Conservation (phyloP, 2,888 invertebrate genomes). For the Callimorpha dominula region DNA sequence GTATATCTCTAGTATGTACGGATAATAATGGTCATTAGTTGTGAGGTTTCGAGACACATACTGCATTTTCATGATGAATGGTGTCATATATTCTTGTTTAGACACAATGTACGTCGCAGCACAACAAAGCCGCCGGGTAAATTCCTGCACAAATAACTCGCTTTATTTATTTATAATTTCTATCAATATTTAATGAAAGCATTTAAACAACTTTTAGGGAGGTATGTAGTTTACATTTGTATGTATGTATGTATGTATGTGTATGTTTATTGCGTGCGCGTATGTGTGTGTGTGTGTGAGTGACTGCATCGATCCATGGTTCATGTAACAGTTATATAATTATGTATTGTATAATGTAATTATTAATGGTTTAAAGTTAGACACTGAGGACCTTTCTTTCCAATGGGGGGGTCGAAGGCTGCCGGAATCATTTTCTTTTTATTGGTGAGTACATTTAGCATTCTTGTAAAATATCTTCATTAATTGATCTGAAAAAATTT, state of each 20-base stretch:
- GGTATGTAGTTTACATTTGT: constrained; percentile 65
- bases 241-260: constrained; percentile 52
- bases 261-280: constrained; percentile 23
- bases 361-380: constrained; percentile 47
- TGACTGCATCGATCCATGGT: constrained; percentile 42
- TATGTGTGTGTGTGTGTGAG: constrained; percentile 46
- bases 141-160: constrained; percentile 48
- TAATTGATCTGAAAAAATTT: neutral
- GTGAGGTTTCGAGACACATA: neutral
- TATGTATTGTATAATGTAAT: constrained; percentile 52
- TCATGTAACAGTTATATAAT: constrained; percentile 58
- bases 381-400: constrained; percentile 59
- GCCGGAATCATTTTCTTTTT: constrained; percentile 71
- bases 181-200: constrained; percentile 65
- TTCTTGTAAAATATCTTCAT: neutral
- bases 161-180: constrained; percentile 72
- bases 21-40: neutral
- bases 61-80: neutral
- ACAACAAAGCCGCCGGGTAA: constrained; percentile 26
- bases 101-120: constrained; percentile 26
- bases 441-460: constrained; percentile 69
- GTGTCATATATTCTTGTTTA: neutral
- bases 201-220: constrained; percentile 76
- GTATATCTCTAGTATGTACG: neutral
- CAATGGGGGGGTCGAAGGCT: constrained; percentile 59